Evolutionary conservation across 2,888 invertebrate genomes (phyloP), one percentile per base, ranked within the genome.

Genomic region (Acleris literana): DNA sequence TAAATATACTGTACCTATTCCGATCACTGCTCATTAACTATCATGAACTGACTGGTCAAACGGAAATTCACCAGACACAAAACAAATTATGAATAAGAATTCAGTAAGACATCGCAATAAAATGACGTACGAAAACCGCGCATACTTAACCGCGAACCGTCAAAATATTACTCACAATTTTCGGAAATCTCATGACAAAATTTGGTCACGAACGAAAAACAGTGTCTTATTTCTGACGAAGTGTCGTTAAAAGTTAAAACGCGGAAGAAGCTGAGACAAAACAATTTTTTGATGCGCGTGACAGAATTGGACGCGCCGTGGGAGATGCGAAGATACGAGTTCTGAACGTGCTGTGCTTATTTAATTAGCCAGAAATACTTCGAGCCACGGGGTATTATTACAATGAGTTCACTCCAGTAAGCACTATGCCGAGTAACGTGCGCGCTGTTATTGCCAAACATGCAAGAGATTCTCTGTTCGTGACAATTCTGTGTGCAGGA

Each of bases 301-400:
- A 58, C 44, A 55, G 43, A 25, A 49, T 49, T 49, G 55, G 49
- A n/a, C 53, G 64, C 39, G 52, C n/a, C 44, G 52, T 29, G 3
- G 33, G 9, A 39, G 39, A 39, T 39, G 13, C 39, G 39, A 11
- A 39, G 46, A 57, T 25, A 48, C 16, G 57, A 46, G 44, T 17
- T 64, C 25, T 11, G 7, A 55, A 54, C 64, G 54, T 64, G 64
- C 49, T 49, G 54, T 55, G 64, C 25, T 54, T 64, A 60, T 55
- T 55, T 60, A 64, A 64, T 64, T 59, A 60, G 48, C 54, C 64
- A 49, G 49, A 60, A 55, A 60, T 55, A 55, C 49, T 64, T 59
- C 52, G 16, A 43, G 49, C 48, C 29, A 16, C 55, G 39, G 49
- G 39, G 9, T 55, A 49, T 49, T 55, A 49, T 49, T 11, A 55